Evolutionary conservation across 2,113 vertebrate genomes (phyloP), one percentile per base, ranked within the genome.

Genomic region (Poeciliopsis prolifica): DNA sequence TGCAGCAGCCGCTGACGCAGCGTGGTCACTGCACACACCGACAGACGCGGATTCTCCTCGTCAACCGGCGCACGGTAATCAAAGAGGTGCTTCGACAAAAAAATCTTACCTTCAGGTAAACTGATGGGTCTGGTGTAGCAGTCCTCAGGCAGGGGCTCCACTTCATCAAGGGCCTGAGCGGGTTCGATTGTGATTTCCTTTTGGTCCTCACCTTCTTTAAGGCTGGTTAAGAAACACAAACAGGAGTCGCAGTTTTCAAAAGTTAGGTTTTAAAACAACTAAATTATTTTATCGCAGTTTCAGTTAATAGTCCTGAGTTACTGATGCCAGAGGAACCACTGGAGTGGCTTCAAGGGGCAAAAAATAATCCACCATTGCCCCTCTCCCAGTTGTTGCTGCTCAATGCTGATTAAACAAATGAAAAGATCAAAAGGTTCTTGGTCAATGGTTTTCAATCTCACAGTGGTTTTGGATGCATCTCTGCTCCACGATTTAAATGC

Each of bases 131-230:
- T 93, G 0, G 96, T 98, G 48, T 99, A 99, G 89, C 96, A 99
- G 84, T 99, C 98, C 65, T 99, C 98, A 75, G 97, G 97, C 9
- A 99, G 93, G 8, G 98, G 98, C 51, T 99, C 98, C 72, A 99
- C 96, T 92, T 99, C 98, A 85, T 98, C 97, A 24, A 97, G 88
- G 11, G 97, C 96, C 88, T 97, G 97, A 69, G 97, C 96, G 10
- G 96, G 95, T 72, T 99, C 97, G 1, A 99, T 97, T 92, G 93
- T 97, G 82, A 99, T 95, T 92, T 99, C 98, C 78, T 97, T 99
- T 80, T 98, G 97, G 85, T 99, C 98, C 79, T 99, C 98, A 54
- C 97, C 97, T 89, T 99, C 97, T 89, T 99, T 99, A 58, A 99
- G 94, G 37, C 98, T 99, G 37, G 30, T 44, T 17, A 26, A 40